These are phyloP conservation scores for Amphibalanus amphitrite DNA, from an alignment of 1,140 invertebrate species.

Conservation along the genomic window DNA sequence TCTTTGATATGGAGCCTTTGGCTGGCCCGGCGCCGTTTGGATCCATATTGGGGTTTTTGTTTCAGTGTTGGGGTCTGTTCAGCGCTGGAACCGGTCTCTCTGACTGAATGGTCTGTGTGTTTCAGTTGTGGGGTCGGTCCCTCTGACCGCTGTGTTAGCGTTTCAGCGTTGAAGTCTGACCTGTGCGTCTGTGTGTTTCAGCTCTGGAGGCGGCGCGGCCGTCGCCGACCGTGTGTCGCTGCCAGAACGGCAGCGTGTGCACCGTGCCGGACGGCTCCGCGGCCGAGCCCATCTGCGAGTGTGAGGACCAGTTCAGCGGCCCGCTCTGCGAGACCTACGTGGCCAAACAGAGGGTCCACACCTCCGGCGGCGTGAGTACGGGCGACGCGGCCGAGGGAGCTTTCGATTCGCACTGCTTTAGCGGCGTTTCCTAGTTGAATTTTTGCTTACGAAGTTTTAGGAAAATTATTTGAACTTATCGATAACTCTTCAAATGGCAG, in stretches of 20 bases:
- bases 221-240: constrained; percentile 55
- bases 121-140: neutral
- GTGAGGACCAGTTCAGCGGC: constrained; percentile 46
- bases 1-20: too few species aligned
- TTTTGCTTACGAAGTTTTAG: too few species aligned
- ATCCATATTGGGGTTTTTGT: too few species aligned
- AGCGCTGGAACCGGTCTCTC: neutral
- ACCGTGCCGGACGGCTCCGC: constrained; percentile 29
- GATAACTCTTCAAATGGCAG: too few species aligned
- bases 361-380: constrained; percentile 15
- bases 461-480: too few species aligned
- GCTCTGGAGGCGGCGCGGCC: constrained; percentile 55
- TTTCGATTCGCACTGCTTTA: too few species aligned
- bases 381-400: constrained; percentile 53
- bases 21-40: too few species aligned
- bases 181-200: constrained; percentile 18
- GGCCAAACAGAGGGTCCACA: constrained; percentile 13
- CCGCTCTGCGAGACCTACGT: constrained; percentile 43
- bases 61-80: neutral
- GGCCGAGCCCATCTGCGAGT: constrained; percentile 42
- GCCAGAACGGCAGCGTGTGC: constrained; percentile 75
- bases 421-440: too few species aligned
- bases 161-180: neutral
- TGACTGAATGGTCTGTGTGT: neutral
- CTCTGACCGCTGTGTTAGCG: neutral